These are phyloP conservation scores for Tetrax tetrax DNA, from an alignment of 2,113 vertebrate genomes.

Conservation along the genomic window DNA sequence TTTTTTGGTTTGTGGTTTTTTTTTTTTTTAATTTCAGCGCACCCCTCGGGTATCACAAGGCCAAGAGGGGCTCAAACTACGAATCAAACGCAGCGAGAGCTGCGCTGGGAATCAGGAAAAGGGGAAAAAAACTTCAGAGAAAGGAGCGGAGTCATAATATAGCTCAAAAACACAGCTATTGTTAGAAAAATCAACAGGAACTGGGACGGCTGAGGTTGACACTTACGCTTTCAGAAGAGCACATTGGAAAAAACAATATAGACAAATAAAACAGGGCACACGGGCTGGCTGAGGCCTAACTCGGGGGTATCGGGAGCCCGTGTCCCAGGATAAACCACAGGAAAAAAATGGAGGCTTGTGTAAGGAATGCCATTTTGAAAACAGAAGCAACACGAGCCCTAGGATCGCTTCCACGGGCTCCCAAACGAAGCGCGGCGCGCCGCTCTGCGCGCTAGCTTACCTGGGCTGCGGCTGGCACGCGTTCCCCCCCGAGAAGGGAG, in stretches of 20 bases:
- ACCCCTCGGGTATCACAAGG: neutral
- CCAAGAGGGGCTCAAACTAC: neutral
- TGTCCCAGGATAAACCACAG: neutral
- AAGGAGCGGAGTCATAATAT: too few relatives aligned
- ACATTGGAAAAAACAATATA: neutral
- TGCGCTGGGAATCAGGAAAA: neutral
- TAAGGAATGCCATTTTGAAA: neutral
- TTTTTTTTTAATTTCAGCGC: neutral
- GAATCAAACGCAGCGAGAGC: accelerated
- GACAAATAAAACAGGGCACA: neutral
- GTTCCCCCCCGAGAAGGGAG: neutral
- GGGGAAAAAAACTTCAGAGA: neutral
- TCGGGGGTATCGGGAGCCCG: neutral
- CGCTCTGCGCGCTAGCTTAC: neutral
- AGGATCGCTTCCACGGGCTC: too few relatives aligned
- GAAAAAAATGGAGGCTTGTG: neutral
- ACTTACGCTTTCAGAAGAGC: too few relatives aligned
- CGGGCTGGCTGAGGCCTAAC: neutral
- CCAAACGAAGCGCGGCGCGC: accelerated
- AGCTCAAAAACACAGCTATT: neutral
- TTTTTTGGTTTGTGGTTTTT: too few relatives aligned
- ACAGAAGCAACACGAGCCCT: neutral
- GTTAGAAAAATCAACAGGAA: neutral
- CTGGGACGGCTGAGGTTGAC: neutral
- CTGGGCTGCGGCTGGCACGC: neutral